These are phyloP conservation scores for Paraescarpia echinospica DNA, from an alignment of 1,140 invertebrate genomes.

Conservation along the genomic window DNA sequence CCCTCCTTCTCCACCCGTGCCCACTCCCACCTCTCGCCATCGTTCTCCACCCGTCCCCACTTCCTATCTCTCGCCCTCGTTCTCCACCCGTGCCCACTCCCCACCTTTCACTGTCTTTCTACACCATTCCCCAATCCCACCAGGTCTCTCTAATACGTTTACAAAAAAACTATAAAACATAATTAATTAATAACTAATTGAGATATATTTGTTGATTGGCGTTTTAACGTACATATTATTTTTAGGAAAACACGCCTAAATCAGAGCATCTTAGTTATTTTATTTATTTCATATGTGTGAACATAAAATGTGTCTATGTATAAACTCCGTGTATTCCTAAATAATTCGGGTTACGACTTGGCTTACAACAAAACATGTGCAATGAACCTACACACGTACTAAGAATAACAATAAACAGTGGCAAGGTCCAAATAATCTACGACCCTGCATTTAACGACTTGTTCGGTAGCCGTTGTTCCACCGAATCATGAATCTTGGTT, in stretches of 20 bases:
- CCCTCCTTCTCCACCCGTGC: too few species aligned
- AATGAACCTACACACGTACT: background rate
- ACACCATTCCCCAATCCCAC: too few species aligned
- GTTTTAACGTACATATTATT: background rate
- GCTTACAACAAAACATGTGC: background rate
- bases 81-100: too few species aligned
- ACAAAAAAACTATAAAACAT: too few species aligned
- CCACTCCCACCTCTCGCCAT: too few species aligned
- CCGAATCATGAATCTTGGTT: background rate
- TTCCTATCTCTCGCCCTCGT: too few species aligned
- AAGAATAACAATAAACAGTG: background rate
- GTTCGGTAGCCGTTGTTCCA: background rate
- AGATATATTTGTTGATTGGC: background rate
- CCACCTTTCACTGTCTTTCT: too few species aligned
- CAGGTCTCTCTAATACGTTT: too few species aligned
- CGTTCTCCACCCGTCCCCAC: too few species aligned
- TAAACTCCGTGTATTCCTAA: background rate
- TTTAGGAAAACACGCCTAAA: background rate
- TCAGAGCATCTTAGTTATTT: background rate
- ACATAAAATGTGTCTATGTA: background rate
- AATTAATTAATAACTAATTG: too few species aligned
- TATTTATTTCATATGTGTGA: background rate
- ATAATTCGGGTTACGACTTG: background rate
- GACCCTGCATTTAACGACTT: background rate
- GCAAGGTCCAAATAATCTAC: background rate